Percentiles rank a stretch among this genome's conserved stretches.
phyloP scores from a whole-genome alignment of 2,888 invertebrate genomes.

The Pachliopta kotzebuea region DNA sequence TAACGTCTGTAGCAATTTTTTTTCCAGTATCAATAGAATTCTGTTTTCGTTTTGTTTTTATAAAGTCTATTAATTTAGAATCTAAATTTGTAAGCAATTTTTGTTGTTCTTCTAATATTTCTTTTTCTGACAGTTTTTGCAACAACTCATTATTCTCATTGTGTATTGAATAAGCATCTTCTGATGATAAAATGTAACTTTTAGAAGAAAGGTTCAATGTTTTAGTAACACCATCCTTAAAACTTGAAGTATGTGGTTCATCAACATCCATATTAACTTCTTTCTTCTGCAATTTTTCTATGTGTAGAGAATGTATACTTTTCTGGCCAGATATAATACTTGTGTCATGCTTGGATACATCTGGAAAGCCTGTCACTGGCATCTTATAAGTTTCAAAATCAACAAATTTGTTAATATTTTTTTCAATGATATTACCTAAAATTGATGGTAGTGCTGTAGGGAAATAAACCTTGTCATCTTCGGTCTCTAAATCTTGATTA shows the following conservation, averaged over 20 bases:
- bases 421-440: slow-evolving; percentile 81
- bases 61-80: slow-evolving; percentile 84
- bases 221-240: slow-evolving; percentile 29
- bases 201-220: slow-evolving; percentile 48
- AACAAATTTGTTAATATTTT: slow-evolving; percentile 47
- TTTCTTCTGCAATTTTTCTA: slow-evolving; percentile 46
- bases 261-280: slow-evolving; percentile 53
- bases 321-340: slow-evolving; percentile 47
- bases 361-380: slow-evolving; percentile 75
- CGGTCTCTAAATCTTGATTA: slow-evolving; percentile 32
- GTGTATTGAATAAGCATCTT: slow-evolving; percentile 83
- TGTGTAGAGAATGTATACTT: slow-evolving; percentile 76
- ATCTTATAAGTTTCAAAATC: slow-evolving; percentile 46
- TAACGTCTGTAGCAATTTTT: slow-evolving; percentile 21
- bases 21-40: slow-evolving; percentile 4
- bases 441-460: slow-evolving; percentile 67
- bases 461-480: slow-evolving; percentile 69
- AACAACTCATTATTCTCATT: slow-evolving; percentile 85
- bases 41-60: slow-evolving; percentile 66
- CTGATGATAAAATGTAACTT: slow-evolving; percentile 72
- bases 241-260: slow-evolving; percentile 36
- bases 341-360: slow-evolving; percentile 62
- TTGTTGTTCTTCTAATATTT: slow-evolving; percentile 87
- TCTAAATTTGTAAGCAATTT: slow-evolving; percentile 83
- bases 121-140: slow-evolving; percentile 84